Evolutionary conservation across 2,888 invertebrate genomes (phyloP).

Genomic region (Bruchidius siliquastri): DNA sequence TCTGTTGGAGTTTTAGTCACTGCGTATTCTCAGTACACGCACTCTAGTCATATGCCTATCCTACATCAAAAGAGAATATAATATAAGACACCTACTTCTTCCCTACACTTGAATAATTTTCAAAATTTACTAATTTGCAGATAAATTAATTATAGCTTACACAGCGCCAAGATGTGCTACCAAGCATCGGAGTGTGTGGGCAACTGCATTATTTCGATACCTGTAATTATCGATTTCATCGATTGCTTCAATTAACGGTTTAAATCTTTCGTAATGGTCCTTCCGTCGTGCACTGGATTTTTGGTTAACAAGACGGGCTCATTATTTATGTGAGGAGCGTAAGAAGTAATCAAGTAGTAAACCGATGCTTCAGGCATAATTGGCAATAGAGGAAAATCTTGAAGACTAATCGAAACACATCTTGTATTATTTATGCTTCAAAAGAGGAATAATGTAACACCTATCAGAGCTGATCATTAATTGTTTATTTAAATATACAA

Average conservation of each 20-base stretch:
- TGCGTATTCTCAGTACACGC: too few relatives aligned
- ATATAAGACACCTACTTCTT: too few relatives aligned
- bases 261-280: neutral
- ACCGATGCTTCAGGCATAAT: neutral
- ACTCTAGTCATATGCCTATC: too few relatives aligned
- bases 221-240: neutral
- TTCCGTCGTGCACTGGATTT: neutral
- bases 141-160: neutral
- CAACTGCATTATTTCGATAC: neutral
- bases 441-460: too few relatives aligned
- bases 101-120: too few relatives aligned
- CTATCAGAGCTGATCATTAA: too few relatives aligned
- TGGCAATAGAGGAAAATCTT: too few relatives aligned
- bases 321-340: neutral
- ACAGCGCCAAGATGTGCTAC: neutral
- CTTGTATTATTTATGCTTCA: too few relatives aligned
- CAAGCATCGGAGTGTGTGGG: neutral
- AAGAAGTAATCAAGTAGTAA: neutral
- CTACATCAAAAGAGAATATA: too few relatives aligned
- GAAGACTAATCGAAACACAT: too few relatives aligned
- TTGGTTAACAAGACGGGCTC: neutral
- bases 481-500: too few relatives aligned
- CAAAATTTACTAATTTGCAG: neutral
- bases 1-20: too few relatives aligned
- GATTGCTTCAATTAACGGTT: neutral